Percentiles rank a stretch among this genome's conserved stretches.
These are phyloP conservation scores for Nephrocerus scutellatus DNA, from an alignment of 2,888 invertebrate genomes.

Conservation along the genomic window DNA sequence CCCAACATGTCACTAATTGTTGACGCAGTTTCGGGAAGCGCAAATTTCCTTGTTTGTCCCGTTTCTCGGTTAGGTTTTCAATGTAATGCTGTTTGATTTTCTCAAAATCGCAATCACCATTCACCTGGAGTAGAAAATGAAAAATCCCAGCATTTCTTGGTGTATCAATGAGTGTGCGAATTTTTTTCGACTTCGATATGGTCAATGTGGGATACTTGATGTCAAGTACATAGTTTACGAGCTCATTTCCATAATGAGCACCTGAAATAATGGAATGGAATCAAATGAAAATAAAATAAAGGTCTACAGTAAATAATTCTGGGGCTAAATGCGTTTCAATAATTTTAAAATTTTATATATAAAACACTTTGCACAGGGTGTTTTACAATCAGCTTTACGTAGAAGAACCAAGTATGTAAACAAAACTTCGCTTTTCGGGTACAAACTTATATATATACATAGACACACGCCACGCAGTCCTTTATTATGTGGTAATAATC, in stretches of 20 bases:
- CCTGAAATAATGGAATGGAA: constrained; percentile 43
- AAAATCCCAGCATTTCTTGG: constrained; percentile 67
- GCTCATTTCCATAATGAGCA: constrained; percentile 51
- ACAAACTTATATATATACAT: too few relatives aligned
- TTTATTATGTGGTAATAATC: too few relatives aligned
- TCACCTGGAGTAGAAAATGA: constrained; percentile 60
- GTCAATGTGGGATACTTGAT: constrained; percentile 55
- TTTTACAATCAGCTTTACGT: background rate
- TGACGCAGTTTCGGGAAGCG: constrained; percentile 63
- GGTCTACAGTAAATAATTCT: background rate
- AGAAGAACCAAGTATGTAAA: background rate
- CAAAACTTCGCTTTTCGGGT: background rate
- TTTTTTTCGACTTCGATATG: constrained; percentile 55
- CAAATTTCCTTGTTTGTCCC: constrained; percentile 54
- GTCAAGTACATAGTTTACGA: constrained; percentile 54
- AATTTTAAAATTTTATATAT: background rate
- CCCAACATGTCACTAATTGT: constrained; percentile 64
- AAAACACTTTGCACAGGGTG: background rate
- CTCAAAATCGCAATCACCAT: constrained; percentile 54
- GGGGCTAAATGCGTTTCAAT: background rate
- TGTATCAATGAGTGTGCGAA: constrained; percentile 64
- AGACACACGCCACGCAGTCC: too few relatives aligned
- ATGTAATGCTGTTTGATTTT: constrained; percentile 50
- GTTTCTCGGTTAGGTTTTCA: constrained; percentile 51
- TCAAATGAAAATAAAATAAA: constrained; percentile 13